Conservation (phyloP, 2,113 vertebrate species). For the Gallinago media region DNA sequence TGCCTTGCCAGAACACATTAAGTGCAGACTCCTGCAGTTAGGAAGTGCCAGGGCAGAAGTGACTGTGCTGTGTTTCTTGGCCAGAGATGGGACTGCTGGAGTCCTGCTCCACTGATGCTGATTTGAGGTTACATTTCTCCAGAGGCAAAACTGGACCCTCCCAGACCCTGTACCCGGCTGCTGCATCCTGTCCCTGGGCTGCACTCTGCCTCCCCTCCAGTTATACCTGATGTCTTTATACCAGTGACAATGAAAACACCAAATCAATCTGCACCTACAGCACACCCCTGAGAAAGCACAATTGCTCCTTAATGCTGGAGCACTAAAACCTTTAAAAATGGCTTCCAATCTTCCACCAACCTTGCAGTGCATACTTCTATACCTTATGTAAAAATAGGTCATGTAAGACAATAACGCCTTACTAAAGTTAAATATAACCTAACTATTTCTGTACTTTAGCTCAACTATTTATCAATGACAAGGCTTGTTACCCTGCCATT, state of each 20-base stretch:
- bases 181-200: background rate
- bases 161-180: background rate
- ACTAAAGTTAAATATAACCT: background rate
- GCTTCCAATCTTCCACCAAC: background rate
- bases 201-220: background rate
- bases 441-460: background rate
- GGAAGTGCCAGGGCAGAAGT: background rate
- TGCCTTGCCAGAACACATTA: fast-evolving
- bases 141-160: background rate
- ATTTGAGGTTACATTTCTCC: background rate
- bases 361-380: background rate
- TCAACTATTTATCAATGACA: background rate
- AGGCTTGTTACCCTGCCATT: background rate
- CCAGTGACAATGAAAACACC: background rate
- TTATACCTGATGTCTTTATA: background rate
- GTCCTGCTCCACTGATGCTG: background rate
- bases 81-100: background rate
- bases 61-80: background rate
- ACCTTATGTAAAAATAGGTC: background rate
- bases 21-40: background rate
- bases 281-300: background rate
- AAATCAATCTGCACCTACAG: background rate
- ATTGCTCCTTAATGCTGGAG: background rate
- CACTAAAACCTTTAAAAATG: background rate
- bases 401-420: background rate